Conservation (phyloP, 2,888 invertebrate species). For the Pyrgus malvae region DNA sequence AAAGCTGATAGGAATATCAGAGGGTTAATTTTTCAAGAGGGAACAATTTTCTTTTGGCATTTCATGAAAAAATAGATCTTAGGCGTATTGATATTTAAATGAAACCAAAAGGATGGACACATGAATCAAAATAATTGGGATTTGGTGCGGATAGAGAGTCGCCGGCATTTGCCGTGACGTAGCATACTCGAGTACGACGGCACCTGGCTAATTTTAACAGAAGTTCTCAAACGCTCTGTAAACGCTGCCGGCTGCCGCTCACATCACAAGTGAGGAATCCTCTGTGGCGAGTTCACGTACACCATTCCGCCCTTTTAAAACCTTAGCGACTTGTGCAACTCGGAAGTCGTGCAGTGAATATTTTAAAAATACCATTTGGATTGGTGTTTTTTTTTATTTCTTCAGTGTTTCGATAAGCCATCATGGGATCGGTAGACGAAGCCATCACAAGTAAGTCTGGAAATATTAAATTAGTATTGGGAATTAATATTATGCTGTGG, state of each 20-base stretch:
- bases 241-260: no score
- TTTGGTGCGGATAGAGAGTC: constrained; percentile 32
- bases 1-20: no score
- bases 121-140: constrained; percentile 31
- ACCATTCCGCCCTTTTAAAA: constrained; percentile 23
- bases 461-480: background rate
- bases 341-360: constrained; percentile 13
- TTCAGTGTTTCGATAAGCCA: constrained; percentile 38
- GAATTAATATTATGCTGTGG: constrained; percentile 6
- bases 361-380: constrained; percentile 17
- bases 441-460: constrained; percentile 60
- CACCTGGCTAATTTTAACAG: constrained; percentile 66
- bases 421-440: constrained; percentile 60
- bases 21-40: no score
- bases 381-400: constrained; percentile 42
- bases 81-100: no score
- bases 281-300: constrained; percentile 59
- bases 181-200: constrained; percentile 30
- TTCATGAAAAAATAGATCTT: no score
- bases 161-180: constrained; percentile 37
- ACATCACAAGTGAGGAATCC: constrained; percentile 51
- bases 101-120: no score
- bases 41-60: no score
- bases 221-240: constrained; percentile 49
- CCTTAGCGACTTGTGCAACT: constrained; percentile 32